Conservation (phyloP, 2,113 vertebrate species). For the Lates calcarifer region DNA sequence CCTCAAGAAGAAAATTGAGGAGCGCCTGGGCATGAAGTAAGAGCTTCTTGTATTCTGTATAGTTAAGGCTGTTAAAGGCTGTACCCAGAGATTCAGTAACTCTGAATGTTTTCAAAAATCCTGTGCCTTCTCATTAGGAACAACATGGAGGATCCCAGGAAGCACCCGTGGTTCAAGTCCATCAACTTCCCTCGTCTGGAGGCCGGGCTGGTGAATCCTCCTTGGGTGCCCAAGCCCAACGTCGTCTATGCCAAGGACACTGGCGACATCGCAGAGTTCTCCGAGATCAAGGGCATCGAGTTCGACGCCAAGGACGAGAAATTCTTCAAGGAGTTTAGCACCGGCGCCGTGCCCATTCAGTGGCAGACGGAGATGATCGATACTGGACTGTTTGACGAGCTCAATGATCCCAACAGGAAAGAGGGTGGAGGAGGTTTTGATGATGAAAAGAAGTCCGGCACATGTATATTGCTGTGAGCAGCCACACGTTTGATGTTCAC, state of each 20-base stretch:
- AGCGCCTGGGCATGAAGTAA: conserved; percentile 93
- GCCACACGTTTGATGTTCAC: conserved; percentile 3
- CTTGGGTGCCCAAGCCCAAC: conserved; percentile 92
- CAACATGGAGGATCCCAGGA: conserved; percentile 90
- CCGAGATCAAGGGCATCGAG: conserved; percentile 90
- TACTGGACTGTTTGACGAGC: conserved; percentile 91
- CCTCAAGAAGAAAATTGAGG: conserved; percentile 90
- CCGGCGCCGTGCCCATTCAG: conserved; percentile 88
- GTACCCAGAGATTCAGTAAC: background rate
- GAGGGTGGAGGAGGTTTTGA: conserved; percentile 66
- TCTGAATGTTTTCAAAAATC: background rate
- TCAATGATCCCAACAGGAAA: conserved; percentile 90
- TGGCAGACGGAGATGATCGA: conserved; percentile 95
- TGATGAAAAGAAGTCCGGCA: conserved; percentile 88
- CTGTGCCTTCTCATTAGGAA: conserved; percentile 78
- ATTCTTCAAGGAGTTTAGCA: conserved; percentile 92
- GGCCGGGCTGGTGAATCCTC: conserved; percentile 89
- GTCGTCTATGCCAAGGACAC: conserved; percentile 95
- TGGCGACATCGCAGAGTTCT: conserved; percentile 92
- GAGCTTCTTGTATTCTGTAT: conserved; percentile 8
- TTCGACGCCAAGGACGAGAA: conserved; percentile 92
- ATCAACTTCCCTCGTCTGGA: conserved; percentile 94
- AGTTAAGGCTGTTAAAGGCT: background rate
- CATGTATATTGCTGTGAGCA: conserved; percentile 89
- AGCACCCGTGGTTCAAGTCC: conserved; percentile 91